Percentiles rank a stretch among this genome's conserved stretches.
Evolutionary conservation across 2,797 vertebrate genomes (phyloP).

Genomic region (Phylloscopus collybita): DNA sequence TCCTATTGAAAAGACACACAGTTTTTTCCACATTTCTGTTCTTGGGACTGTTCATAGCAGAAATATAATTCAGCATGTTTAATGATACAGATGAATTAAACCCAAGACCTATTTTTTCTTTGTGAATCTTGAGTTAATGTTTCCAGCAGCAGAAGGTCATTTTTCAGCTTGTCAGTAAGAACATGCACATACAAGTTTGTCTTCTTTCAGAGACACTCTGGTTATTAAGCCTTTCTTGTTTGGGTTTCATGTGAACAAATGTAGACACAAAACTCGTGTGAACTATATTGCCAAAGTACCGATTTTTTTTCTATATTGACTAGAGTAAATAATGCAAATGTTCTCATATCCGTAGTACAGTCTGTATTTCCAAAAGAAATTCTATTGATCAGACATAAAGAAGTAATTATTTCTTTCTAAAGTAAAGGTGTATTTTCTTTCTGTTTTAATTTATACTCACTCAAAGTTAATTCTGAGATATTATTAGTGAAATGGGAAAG

Average conservation of each 20-base stretch:
- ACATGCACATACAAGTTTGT: neutral
- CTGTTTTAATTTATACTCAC: neutral
- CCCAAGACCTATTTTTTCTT: neutral
- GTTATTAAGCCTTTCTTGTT: accelerated
- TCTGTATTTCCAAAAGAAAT: neutral
- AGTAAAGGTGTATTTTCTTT: neutral
- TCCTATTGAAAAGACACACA: neutral
- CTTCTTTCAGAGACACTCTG: neutral
- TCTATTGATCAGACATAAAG: neutral
- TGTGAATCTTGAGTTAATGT: neutral
- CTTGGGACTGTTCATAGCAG: neutral
- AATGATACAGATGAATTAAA: neutral
- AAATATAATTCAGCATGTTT: neutral
- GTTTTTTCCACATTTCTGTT: neutral
- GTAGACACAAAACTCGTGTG: neutral
- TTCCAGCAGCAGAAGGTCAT: neutral
- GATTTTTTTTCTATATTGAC: neutral
- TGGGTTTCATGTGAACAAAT: neutral
- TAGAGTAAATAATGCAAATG: neutral
- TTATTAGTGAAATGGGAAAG: neutral
- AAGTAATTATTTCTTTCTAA: neutral
- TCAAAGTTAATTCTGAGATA: neutral
- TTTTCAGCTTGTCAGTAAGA: neutral
- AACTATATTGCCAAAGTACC: neutral
- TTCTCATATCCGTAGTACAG: neutral